Evolutionary conservation across 2,113 vertebrate genomes (phyloP).

Genomic region (Peromyscus californicus): DNA sequence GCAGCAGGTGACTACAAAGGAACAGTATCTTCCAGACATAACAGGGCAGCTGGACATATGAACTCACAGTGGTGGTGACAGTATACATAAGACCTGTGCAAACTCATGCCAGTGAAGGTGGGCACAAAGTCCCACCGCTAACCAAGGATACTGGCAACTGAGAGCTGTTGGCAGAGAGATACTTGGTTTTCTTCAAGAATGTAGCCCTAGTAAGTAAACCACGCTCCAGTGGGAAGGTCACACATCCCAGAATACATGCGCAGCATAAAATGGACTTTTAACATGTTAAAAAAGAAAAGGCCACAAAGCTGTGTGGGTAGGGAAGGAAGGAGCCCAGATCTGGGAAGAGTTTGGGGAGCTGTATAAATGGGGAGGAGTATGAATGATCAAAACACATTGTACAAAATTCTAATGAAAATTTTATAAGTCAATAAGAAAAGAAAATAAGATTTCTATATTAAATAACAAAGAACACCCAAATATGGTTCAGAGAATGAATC

Average conservation of each 20-base stretch:
- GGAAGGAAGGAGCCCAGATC: background rate
- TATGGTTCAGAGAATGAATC: background rate
- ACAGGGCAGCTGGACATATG: background rate
- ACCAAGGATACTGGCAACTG: background rate
- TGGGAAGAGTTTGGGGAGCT: background rate
- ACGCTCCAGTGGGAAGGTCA: background rate
- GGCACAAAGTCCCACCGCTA: background rate
- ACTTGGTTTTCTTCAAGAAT: background rate
- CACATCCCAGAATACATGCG: background rate
- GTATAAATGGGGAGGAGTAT: background rate
- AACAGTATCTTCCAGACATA: background rate
- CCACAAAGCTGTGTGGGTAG: background rate
- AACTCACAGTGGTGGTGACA: background rate
- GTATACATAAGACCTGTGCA: background rate
- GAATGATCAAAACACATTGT: background rate
- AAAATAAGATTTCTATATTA: conserved; percentile 50
- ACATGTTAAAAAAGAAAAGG: background rate
- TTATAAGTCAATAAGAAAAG: background rate
- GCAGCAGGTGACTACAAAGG: background rate
- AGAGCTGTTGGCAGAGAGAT: background rate
- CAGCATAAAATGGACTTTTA: background rate
- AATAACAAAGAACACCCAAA: conserved; percentile 25
- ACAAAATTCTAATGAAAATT: background rate
- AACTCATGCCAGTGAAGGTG: background rate
- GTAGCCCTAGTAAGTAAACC: background rate